These are phyloP conservation scores for Autographa gamma DNA, from an alignment of 2,888 invertebrate species.

Conservation along the genomic window DNA sequence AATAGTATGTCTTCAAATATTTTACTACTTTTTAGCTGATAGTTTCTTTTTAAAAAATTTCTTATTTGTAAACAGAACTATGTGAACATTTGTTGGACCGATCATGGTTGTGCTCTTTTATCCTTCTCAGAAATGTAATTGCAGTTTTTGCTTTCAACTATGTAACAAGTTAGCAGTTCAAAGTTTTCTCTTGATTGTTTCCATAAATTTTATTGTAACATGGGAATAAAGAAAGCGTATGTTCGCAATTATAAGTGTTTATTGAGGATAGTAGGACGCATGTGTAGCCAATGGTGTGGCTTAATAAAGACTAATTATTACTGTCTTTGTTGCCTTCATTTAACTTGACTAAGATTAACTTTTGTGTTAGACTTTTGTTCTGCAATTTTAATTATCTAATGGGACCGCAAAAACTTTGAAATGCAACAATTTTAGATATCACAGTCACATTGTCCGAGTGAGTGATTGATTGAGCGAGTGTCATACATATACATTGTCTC, in stretches of 20 bases:
- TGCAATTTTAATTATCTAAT: background rate
- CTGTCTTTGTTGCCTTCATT: background rate
- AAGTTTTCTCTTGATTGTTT: constrained; percentile 45
- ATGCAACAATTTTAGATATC: too few species aligned
- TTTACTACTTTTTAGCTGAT: too few species aligned
- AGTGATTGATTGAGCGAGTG: too few species aligned
- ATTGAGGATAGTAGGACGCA: constrained; percentile 39
- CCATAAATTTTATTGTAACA: constrained; percentile 36
- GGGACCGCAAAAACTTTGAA: too few species aligned
- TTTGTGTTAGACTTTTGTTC: background rate
- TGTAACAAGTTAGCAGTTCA: constrained; percentile 1
- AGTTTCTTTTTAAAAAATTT: too few species aligned
- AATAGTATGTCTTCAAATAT: too few species aligned
- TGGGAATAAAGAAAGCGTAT: constrained; percentile 38
- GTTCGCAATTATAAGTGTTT: constrained; percentile 37
- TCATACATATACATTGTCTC: too few species aligned
- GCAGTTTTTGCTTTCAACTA: background rate
- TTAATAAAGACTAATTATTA: background rate
- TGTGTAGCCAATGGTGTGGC: constrained; percentile 5
- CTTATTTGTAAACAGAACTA: background rate
- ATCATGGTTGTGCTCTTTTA: background rate
- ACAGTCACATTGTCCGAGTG: too few species aligned
- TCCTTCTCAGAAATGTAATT: background rate
- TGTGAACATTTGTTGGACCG: background rate
- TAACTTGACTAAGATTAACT: background rate